Evolutionary conservation across 2,113 vertebrate species (phyloP).

Genomic region (Phrynosoma platyrhinos): DNA sequence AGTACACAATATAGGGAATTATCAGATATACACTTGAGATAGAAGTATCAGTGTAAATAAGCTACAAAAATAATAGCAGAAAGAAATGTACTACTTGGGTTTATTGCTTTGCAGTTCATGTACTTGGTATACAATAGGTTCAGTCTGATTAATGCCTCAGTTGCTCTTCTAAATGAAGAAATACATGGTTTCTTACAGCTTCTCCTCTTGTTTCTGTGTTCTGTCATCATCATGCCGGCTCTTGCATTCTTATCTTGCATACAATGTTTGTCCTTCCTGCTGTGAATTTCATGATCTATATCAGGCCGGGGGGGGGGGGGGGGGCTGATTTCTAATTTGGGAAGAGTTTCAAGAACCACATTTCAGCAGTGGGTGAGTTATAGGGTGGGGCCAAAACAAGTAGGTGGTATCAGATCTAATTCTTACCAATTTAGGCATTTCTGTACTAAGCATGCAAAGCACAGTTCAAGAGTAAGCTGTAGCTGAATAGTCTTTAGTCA

Average conservation of each 20-base stretch:
- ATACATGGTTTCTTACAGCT: background rate
- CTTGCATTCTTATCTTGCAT: background rate
- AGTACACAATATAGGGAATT: background rate
- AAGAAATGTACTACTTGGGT: background rate
- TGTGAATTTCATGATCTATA: background rate
- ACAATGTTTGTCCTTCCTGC: background rate
- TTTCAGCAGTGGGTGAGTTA: too few species aligned
- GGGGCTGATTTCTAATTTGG: too few species aligned
- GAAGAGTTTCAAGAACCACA: too few species aligned
- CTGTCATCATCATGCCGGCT: background rate
- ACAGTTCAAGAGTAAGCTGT: too few species aligned
- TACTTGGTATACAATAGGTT: background rate
- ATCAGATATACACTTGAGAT: background rate
- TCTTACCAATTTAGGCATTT: too few species aligned
- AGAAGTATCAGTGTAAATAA: background rate
- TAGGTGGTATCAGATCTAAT: too few species aligned
- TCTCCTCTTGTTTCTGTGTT: background rate
- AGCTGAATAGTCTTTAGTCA: too few species aligned
- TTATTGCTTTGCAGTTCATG: constrained; percentile 22
- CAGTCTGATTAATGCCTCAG: background rate
- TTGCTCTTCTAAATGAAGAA: constrained; percentile 12
- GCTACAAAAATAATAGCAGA: background rate
- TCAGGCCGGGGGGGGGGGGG: too few species aligned
- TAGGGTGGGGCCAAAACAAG: too few species aligned
- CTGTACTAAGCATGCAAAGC: too few species aligned